Conservation (phyloP, 2,888 invertebrate species). For the Oscheius sp. region DNA sequence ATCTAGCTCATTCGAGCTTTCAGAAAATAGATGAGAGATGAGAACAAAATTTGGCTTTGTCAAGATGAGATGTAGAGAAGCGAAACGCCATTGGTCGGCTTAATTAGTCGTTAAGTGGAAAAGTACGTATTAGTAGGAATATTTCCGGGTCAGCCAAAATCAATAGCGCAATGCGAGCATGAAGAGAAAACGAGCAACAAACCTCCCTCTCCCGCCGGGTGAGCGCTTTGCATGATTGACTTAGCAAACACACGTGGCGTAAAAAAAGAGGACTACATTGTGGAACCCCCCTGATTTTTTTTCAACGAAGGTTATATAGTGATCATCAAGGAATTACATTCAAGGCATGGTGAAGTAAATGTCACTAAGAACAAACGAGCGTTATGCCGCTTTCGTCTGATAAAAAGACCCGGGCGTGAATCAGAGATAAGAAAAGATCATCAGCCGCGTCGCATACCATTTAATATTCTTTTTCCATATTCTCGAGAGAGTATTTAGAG, state of each 20-base stretch:
- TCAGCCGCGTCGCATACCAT: too few species aligned
- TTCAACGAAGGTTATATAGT: background rate
- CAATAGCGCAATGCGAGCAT: conserved; percentile 9
- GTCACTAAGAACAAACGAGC: conserved; percentile 7
- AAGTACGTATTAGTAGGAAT: too few species aligned
- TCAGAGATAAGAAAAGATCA: conserved; percentile 22
- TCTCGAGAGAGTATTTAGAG: too few species aligned
- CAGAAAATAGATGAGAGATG: too few species aligned
- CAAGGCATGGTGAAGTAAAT: background rate
- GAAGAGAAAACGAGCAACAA: conserved; percentile 25
- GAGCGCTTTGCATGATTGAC: conserved; percentile 28
- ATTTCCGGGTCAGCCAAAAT: conserved; percentile 17
- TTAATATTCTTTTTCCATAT: too few species aligned
- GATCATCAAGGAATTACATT: background rate
- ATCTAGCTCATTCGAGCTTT: too few species aligned
- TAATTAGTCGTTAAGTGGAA: too few species aligned
- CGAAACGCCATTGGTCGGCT: too few species aligned
- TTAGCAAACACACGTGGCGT: conserved; percentile 25
- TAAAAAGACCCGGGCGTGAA: conserved; percentile 12
- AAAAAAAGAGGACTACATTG: conserved; percentile 19
- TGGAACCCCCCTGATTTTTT: background rate
- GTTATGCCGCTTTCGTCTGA: background rate
- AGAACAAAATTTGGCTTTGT: too few species aligned
- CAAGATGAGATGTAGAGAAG: too few species aligned
- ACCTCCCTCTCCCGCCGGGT: conserved; percentile 4